These are phyloP conservation scores for Spodoptera littoralis DNA, from an alignment of 2,888 invertebrate species.

Conservation along the genomic window DNA sequence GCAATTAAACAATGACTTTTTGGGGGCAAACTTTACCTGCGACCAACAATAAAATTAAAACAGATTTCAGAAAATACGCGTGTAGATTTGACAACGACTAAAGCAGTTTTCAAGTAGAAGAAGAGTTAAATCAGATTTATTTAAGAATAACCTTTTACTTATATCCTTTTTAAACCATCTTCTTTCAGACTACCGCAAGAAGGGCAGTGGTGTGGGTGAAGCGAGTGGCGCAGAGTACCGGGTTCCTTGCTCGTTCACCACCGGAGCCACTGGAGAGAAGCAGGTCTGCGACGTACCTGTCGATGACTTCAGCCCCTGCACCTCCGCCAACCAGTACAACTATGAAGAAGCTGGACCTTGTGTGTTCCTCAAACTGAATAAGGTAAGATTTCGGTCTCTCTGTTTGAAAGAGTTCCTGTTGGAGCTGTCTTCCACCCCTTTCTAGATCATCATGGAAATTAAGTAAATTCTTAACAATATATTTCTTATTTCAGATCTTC, in stretches of 20 bases:
- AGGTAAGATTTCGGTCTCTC: slow-evolving; percentile 86
- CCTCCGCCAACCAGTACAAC: slow-evolving; percentile 93
- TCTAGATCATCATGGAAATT: too few relatives aligned
- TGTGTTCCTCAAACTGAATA: slow-evolving; percentile 98
- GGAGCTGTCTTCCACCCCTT: too few relatives aligned
- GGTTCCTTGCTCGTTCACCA: slow-evolving; percentile 90
- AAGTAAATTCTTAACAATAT: too few relatives aligned
- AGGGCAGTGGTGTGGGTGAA: slow-evolving; percentile 82
- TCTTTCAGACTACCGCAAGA: slow-evolving; percentile 83
- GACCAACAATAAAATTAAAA: too few relatives aligned
- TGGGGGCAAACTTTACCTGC: too few relatives aligned
- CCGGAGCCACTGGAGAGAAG: slow-evolving; percentile 89
- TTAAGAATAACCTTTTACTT: too few relatives aligned
- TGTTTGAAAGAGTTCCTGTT: not conserved
- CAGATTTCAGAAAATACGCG: too few relatives aligned
- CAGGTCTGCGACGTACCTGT: slow-evolving; percentile 95
- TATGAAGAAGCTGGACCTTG: slow-evolving; percentile 96
- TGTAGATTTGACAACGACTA: too few relatives aligned
- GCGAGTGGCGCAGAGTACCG: slow-evolving; percentile 88
- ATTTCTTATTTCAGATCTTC: slow-evolving; percentile 91
- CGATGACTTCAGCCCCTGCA: slow-evolving; percentile 93
- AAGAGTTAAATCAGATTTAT: too few relatives aligned
- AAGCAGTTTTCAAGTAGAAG: too few relatives aligned
- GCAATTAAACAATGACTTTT: too few relatives aligned
- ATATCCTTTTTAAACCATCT: not conserved